These are phyloP conservation scores for Aldabrachelys gigantea DNA, from an alignment of 2,113 vertebrate species.

Conservation along the genomic window DNA sequence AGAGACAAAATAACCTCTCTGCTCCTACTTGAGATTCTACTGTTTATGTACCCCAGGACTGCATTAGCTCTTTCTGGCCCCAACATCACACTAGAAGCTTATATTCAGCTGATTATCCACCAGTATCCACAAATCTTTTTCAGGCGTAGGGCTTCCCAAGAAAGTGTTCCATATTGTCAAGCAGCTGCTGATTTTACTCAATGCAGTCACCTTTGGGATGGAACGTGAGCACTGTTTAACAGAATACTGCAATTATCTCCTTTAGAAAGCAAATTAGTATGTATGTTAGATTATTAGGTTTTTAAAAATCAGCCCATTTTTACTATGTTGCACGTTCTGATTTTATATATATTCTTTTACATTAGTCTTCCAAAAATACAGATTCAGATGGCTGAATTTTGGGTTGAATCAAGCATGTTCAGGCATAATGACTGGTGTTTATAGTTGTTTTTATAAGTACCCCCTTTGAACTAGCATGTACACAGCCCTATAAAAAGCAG, in stretches of 20 bases:
- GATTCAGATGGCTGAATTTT: neutral
- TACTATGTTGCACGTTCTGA: neutral
- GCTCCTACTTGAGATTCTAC: no score
- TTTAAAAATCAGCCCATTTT: neutral
- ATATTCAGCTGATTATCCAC: neutral
- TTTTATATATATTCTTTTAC: neutral
- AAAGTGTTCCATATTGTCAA: neutral
- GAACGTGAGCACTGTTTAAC: neutral
- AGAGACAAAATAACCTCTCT: no score
- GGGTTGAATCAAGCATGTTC: neutral
- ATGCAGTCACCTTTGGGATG: neutral
- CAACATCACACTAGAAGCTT: neutral
- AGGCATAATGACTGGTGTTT: neutral
- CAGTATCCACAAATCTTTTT: neutral
- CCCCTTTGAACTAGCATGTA: neutral
- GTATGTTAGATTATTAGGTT: neutral
- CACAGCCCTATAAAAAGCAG: fast-evolving
- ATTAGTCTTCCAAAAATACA: neutral
- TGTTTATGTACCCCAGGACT: no score
- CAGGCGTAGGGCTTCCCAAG: neutral
- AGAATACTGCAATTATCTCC: neutral
- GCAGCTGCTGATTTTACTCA: conserved; percentile 14
- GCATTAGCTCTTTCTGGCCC: neutral
- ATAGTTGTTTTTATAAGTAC: neutral
- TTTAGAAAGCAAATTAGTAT: neutral